Evolutionary conservation across 2,113 vertebrate genomes (phyloP), one percentile per base, ranked within the genome.

Genomic region (Ahaetulla prasina): DNA sequence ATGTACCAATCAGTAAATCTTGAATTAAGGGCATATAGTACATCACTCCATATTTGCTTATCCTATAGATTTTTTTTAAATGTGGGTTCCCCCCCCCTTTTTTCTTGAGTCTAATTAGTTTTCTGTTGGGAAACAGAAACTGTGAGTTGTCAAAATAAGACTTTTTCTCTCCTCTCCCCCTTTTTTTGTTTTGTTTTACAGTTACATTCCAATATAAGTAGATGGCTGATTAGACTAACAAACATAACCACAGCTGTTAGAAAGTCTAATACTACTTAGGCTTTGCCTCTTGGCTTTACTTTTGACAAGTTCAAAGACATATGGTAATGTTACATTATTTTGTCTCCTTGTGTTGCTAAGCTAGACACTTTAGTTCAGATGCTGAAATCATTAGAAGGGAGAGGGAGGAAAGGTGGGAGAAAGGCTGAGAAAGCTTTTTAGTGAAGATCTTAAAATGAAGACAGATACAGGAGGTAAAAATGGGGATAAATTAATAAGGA

Each of bases 121-220:
- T 92, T 90, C 96, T 96, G 11, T 96, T 95, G 94, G 92, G 91
- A 97, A 86, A 95, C 68, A 85, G 94, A 94, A 96, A 94, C 57
- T 50, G 90, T 97, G 96, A 97, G 94, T 96, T 98, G 96, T 98
- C 97, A 98, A 97, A 98, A 97, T 95, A 97, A 94, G 88, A 91
- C 94, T 2, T 74, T 20, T 39, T 80, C 30, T 80, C 14, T 39
- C 2, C 14, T 16, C n/a, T 35, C 60, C 1, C 22, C 7, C 1
- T 9, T 7, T 39, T 35, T 74, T 74, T 74, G n/a, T 35, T 89
- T 93, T 93, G 10, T 88, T 94, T 96, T 95, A 96, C 92, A 96
- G 60, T 95, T 96, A 97, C 97, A 98, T 98, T 98, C 97, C 97
- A 95, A 94, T 95, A 96, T 98, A 98, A 98, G 98, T 98, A 98